Percentiles rank a stretch among this genome's conserved stretches.
phyloP scores from a whole-genome alignment of 2,113 vertebrate species.

The Egretta garzetta region DNA sequence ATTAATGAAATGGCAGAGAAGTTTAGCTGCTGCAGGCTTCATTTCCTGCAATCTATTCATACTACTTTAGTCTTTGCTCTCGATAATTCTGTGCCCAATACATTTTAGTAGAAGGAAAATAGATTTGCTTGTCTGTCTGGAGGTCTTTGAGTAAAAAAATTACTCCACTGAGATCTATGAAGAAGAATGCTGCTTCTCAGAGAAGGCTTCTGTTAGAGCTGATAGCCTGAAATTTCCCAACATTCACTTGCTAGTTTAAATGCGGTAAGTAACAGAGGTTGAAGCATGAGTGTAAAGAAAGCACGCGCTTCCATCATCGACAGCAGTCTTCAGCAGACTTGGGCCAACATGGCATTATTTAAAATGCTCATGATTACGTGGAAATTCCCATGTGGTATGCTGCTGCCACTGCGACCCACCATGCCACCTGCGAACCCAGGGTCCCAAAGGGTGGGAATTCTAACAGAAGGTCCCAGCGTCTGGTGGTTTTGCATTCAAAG shows the following conservation, averaged over 20 bases:
- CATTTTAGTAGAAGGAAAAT: not conserved
- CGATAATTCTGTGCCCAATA: not conserved
- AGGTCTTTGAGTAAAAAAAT: not conserved
- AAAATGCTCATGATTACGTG: not conserved
- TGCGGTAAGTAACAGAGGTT: not conserved
- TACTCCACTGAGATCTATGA: not conserved
- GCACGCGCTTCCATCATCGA: not conserved
- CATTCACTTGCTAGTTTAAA: not conserved
- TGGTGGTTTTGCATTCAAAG: not conserved
- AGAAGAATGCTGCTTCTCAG: not conserved
- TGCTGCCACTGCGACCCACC: not conserved
- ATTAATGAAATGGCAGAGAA: not conserved
- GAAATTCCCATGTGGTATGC: not conserved
- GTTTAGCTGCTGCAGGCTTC: not conserved
- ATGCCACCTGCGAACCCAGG: not conserved
- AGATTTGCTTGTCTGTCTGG: not conserved
- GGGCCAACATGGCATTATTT: not conserved
- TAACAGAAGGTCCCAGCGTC: not conserved
- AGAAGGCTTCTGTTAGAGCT: not conserved
- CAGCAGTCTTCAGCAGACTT: not conserved
- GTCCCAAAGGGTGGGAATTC: not conserved
- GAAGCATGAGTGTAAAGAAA: not conserved
- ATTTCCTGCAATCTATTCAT: not conserved
- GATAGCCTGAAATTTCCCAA: not conserved
- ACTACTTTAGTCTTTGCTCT: not conserved